These are phyloP conservation scores for Patiria pectinifera DNA, from an alignment of 53 echinoderm and acorn worm genomes.

Conservation along the genomic window DNA sequence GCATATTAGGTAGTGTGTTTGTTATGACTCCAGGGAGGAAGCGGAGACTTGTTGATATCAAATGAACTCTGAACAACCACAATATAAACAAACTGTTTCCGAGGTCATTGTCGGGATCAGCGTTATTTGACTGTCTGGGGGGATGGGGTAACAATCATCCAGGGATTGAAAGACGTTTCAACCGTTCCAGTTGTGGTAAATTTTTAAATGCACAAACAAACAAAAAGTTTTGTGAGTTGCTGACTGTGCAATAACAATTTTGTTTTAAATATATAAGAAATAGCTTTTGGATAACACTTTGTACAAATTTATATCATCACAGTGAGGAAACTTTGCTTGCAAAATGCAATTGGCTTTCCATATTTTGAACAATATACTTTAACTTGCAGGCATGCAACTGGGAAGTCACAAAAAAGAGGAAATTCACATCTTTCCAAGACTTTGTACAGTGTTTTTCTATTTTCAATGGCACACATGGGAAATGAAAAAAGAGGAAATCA, in stretches of 20 bases:
- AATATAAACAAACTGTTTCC: constrained; percentile 48
- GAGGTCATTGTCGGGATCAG: constrained; percentile 48
- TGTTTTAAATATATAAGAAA: no score
- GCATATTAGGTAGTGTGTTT: neutral
- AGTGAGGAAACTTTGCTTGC: no score
- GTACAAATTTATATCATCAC: no score
- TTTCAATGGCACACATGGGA: no score
- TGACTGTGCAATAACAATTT: neutral
- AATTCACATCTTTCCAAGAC: no score
- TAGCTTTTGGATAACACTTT: no score
- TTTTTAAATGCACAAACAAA: neutral
- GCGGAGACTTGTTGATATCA: constrained; percentile 54
- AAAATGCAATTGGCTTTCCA: no score
- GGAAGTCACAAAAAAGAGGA: no score
- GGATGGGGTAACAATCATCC: neutral
- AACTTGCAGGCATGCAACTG: no score
- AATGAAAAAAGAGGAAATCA: no score
- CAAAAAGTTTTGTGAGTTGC: neutral
- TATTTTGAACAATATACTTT: no score
- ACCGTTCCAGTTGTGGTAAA: neutral
- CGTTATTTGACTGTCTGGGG: constrained; percentile 25
- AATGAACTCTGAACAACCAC: constrained; percentile 61
- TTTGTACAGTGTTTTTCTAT: no score
- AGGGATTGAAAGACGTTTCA: neutral
- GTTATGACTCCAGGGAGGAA: constrained; percentile 18